Evolutionary conservation across 2,888 invertebrate species (phyloP).

Genomic region (Empis livida): DNA sequence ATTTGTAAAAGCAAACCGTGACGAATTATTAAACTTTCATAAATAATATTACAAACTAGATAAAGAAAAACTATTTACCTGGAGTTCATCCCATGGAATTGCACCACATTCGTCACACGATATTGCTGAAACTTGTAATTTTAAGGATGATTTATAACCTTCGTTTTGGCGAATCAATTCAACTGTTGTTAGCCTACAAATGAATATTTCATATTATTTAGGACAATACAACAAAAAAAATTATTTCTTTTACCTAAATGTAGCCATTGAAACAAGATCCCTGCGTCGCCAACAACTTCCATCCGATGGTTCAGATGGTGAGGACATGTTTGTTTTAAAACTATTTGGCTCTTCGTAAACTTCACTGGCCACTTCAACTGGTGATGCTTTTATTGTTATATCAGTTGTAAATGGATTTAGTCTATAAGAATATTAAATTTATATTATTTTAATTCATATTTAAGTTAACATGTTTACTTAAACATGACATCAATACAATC

Average conservation of each 20-base stretch:
- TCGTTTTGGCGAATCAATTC: slow-evolving; percentile 59
- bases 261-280: slow-evolving; percentile 52
- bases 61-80: slow-evolving; percentile 43
- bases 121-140: slow-evolving; percentile 56
- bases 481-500: slow-evolving; percentile 61
- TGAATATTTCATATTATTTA: not conserved
- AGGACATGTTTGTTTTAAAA: slow-evolving; percentile 49
- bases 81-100: slow-evolving; percentile 90
- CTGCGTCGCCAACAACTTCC: slow-evolving; percentile 66
- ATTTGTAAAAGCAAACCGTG: not conserved
- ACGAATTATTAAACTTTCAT: not conserved
- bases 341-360: slow-evolving; percentile 56
- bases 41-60: slow-evolving; percentile 2
- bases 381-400: slow-evolving; percentile 33
- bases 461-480: slow-evolving; percentile 28
- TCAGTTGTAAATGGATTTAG: slow-evolving; percentile 39
- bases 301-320: slow-evolving; percentile 71
- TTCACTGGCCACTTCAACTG: slow-evolving; percentile 72
- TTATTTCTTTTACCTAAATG: slow-evolving; percentile 27
- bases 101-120: slow-evolving; percentile 71
- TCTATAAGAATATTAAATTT: slow-evolving; percentile 14
- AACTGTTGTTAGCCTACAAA: slow-evolving; percentile 56
- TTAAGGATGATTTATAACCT: slow-evolving; percentile 51
- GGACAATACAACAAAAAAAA: slow-evolving; percentile 2
- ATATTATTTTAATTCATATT: not conserved